Base-by-base conservation (phyloP, 2,113 vertebrate genomes). In the Psophia crepitans region DNA sequence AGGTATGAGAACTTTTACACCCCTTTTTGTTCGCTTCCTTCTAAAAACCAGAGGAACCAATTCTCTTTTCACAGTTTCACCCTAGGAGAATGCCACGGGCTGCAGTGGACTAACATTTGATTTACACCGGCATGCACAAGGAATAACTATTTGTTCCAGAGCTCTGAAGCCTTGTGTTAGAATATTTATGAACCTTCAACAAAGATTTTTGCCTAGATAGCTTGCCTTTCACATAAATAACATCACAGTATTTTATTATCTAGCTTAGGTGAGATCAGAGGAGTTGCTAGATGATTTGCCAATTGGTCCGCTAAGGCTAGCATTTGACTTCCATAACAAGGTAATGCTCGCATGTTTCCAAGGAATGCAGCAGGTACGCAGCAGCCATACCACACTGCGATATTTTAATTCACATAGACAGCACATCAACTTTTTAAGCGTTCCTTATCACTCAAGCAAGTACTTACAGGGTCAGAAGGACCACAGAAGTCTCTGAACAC, bases 381-480 rank as follows among this genome's bases (percentile, higher is more conserved):
- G 44, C 73, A 90, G 57, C 19, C 39, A 58, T 32, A 74, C 17
- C 48, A 68, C 24, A 68, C 18, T 53, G 9, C 0, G 19, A 27
- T 58, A 61, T 80, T 92, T 93, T 90, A 73, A 76, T 53, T 88
- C 68, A 70, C 26, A 28, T 12, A 64, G 19, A 54, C 28, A 79
- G 14, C 11, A 66, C 20, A 77, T 44, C 28, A 41, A 57, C 14
- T 87, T 84, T 70, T 94, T 28, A 54, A 83, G 85, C 18, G 7
- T 79, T 63, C 60, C 41, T 93, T 77, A 58, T 49, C 30, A 66
- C 26, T 92, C 74, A 84, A 77, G 43, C 61, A 61, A 93, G 44
- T 92, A 99, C 99, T 99, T 98, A 99, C 99, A 73, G 99, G 99
- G 94, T 99, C 99, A 39, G 98, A 98, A 41, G 99, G 99, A 30